Evolutionary conservation across 2,797 vertebrate species (phyloP), one percentile per base, ranked within the genome.

Genomic region (Lindbergichthys nudifrons): DNA sequence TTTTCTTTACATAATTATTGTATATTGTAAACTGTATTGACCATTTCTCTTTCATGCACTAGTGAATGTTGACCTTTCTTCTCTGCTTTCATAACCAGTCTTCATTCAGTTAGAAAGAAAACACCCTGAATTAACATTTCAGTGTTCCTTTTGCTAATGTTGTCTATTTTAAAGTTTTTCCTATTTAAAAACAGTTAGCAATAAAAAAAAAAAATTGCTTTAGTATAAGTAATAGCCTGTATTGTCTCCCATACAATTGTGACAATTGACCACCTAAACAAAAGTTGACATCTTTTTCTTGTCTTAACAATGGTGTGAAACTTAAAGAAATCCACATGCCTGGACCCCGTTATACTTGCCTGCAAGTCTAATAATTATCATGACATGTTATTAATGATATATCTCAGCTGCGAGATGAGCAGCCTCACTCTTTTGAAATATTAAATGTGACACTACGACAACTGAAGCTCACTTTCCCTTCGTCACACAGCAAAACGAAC

Each of bases 401-500:
- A 53, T 45, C 32, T 79, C 19, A 23, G 15, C 19, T 71, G 54
- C 11, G 50, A 21, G 30, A 69, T 36, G 32, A 69, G 50, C 66
- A 19, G 8, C 12, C 15, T 66, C 63, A 6, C n/a, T 58, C 12
- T 42, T 43, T 60, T 66, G 23, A 58, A 64, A 62, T 23, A 65
- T 48, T 16, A 45, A 19, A 19, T n/a, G n/a, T 4, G 39, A 30
- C 10, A 6, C 7, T 51, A 39, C 30, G 18, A 23, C 16, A 26
- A 10, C 62, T 70, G 30, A 73, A 19, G 10, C 59, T 70, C 12
- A 21, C 46, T 36, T 74, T 70, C 61, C 46, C 50, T 23, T 70
- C 66, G 47, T 75, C 61, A 65, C 50, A 18, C 67, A 71, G 68
- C 52, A 32, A 50, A 47, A 74, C 61, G 16, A 60, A 75, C 70